phyloP scores from a whole-genome alignment of 2,797 vertebrate species.

The Coracias cyanogaster region DNA sequence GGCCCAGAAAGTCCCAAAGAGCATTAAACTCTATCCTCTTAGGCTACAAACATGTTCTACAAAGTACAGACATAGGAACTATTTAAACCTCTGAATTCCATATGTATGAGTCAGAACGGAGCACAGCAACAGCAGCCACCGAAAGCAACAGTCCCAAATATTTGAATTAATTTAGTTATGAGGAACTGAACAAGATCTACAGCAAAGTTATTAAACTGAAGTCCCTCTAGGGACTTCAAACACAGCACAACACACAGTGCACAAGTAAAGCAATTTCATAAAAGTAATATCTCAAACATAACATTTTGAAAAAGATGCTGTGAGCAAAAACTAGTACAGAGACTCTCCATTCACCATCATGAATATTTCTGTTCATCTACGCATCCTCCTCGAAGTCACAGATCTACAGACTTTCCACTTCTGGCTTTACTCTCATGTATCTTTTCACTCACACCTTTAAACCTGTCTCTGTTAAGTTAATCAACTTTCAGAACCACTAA shows the following conservation, averaged over 20 bases:
- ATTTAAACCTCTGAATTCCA: constrained; percentile 32
- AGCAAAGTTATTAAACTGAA: constrained; percentile 16
- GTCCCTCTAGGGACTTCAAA: constrained; percentile 26
- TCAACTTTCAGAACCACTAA: neutral
- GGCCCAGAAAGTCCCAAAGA: constrained; percentile 18
- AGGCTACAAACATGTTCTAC: neutral
- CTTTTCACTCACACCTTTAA: neutral
- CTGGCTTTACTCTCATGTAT: neutral
- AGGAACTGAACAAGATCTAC: constrained; percentile 4
- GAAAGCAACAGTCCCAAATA: constrained; percentile 40
- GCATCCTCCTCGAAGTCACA: neutral
- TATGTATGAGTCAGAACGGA: constrained; percentile 32
- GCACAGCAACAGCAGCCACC: neutral
- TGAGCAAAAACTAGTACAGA: neutral
- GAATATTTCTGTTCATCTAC: neutral
- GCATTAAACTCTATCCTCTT: constrained; percentile 19
- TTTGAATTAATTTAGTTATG: constrained; percentile 40
- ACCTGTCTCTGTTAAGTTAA: neutral
- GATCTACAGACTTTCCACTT: neutral
- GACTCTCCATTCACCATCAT: neutral
- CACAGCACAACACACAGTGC: neutral
- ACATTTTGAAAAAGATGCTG: constrained; percentile 21
- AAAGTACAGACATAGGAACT: constrained; percentile 37
- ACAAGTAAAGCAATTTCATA: constrained; percentile 50
- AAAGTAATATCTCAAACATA: constrained; percentile 7